Evolutionary conservation across 2,888 invertebrate species (phyloP).

Genomic region (Drosophila barbarae): DNA sequence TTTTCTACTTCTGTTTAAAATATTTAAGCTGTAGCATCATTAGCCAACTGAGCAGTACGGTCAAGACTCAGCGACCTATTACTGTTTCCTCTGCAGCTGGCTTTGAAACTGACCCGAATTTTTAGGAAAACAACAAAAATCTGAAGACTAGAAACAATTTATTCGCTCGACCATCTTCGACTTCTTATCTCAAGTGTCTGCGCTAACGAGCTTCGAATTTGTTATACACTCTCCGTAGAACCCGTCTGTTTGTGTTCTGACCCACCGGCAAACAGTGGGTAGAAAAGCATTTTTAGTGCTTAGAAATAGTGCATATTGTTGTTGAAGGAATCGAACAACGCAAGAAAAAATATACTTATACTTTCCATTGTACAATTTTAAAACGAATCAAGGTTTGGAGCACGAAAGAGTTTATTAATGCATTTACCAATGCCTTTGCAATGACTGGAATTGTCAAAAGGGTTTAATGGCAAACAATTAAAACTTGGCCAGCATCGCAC

Average conservation of each 20-base stretch:
- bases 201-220: conserved; percentile 68
- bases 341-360: too few species aligned
- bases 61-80: conserved; percentile 1
- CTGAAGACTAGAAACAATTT: conserved; percentile 51
- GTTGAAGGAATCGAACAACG: rapidly evolving
- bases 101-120: conserved; percentile 36
- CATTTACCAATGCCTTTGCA: too few species aligned
- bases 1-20: not conserved
- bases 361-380: too few species aligned
- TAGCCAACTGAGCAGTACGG: not conserved
- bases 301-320: not conserved
- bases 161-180: conserved; percentile 53
- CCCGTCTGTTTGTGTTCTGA: not conserved
- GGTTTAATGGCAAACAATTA: too few species aligned
- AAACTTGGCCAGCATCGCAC: too few species aligned
- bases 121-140: conserved; percentile 21
- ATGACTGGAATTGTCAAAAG: too few species aligned
- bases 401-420: too few species aligned
- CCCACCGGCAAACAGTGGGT: conserved; percentile 29
- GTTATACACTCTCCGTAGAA: conserved; percentile 38
- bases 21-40: not conserved
- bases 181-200: conserved; percentile 66
- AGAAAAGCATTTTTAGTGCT: not conserved
- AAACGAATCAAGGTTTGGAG: too few species aligned
- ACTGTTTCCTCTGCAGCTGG: conserved; percentile 10